phyloP scores from a whole-genome alignment of 2,888 invertebrate genomes.

The Pseudococcus longispinus region DNA sequence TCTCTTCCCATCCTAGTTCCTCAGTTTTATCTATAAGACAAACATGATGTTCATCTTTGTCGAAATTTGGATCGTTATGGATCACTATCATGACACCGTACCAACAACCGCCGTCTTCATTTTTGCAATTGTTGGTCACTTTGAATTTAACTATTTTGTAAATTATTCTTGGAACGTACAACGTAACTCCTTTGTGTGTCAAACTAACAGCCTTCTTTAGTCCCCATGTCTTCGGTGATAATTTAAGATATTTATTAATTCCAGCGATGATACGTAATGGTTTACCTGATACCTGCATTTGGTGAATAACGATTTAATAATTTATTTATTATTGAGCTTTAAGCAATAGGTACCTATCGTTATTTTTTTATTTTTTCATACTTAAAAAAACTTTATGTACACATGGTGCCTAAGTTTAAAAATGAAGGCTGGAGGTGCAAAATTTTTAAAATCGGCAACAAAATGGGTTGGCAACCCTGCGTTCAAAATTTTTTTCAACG shows the following conservation, averaged over 20 bases:
- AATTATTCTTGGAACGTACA: not conserved
- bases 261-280: not conserved
- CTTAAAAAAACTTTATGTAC: too few species aligned
- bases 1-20: not conserved
- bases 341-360: too few species aligned
- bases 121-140: not conserved
- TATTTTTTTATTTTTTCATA: too few species aligned
- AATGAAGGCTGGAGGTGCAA: too few species aligned
- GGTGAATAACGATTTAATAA: not conserved
- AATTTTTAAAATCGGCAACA: too few species aligned
- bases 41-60: not conserved
- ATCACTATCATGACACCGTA: not conserved
- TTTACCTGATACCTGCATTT: not conserved
- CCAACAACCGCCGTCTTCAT: not conserved
- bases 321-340: not conserved
- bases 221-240: not conserved
- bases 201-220: not conserved
- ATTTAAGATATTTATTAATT: not conserved
- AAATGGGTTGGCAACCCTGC: too few species aligned
- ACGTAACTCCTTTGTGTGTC: not conserved
- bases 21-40: not conserved
- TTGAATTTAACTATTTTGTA: not conserved
- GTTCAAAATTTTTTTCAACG: too few species aligned
- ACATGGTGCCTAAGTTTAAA: too few species aligned
- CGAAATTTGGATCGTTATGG: not conserved